These are phyloP conservation scores for Mustela lutreola DNA, from an alignment of 2,113 vertebrate species.

Conservation along the genomic window DNA sequence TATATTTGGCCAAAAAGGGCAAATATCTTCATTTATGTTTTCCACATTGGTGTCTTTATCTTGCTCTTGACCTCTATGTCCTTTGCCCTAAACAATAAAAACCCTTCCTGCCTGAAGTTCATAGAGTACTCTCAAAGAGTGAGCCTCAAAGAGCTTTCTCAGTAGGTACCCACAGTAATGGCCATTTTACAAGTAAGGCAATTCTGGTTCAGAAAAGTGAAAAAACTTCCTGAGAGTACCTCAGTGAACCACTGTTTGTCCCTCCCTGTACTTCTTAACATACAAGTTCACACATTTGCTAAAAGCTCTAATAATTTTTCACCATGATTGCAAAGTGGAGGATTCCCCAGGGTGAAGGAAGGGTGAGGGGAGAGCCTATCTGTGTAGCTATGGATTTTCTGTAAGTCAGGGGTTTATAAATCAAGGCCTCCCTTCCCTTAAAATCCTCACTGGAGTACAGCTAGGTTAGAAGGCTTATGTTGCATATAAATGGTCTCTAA, in stretches of 20 bases:
- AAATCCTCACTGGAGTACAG: not conserved
- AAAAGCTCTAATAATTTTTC: not conserved
- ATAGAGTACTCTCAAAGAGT: not conserved
- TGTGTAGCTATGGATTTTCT: not conserved
- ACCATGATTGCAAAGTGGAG: not conserved
- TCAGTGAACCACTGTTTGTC: not conserved
- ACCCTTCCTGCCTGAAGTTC: not conserved
- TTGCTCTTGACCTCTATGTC: not conserved
- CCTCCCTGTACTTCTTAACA: not conserved
- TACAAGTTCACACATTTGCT: not conserved
- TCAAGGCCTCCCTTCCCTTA: not conserved
- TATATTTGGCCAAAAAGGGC: not conserved
- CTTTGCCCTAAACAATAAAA: not conserved
- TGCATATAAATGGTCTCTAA: slow-evolving; percentile 42
- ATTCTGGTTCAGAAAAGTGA: slow-evolving; percentile 25
- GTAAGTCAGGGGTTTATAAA: not conserved
- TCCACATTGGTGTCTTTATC: not conserved
- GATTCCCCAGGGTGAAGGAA: not conserved
- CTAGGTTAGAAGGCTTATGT: not conserved
- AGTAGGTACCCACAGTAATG: not conserved
- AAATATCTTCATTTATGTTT: not conserved
- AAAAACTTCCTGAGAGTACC: not conserved
- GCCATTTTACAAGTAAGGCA: not conserved
- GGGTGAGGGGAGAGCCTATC: not conserved
- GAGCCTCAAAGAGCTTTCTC: not conserved